Evolutionary conservation across 2,113 vertebrate species (phyloP), one percentile per base, ranked within the genome.

Genomic region (Sylvietta virens): DNA sequence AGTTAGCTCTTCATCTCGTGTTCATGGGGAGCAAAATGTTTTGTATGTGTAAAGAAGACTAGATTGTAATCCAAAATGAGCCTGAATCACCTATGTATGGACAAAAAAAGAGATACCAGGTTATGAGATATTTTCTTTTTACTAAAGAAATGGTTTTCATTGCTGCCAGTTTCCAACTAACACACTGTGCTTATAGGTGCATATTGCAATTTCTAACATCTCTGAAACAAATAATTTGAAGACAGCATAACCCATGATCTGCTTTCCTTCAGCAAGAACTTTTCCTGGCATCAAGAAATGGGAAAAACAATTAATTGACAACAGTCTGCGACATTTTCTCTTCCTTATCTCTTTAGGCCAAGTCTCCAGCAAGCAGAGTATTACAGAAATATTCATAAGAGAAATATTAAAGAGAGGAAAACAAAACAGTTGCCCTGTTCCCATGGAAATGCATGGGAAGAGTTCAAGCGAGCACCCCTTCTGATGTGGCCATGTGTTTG

Each of bases 231-330:
- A 65, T 73, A 44, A 92, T 81, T 58, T 60, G 27, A 96, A 72
- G 39, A 72, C 10, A 86, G 6, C 15, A 24, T 48, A 73, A 78
- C 20, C 31, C 51, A 60, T 56, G 47, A 64, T 88, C 61, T 96
- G 33, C 74, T 90, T 88, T 88, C 23, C 56, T 81, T 33, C 65
- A 94, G 50, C 44, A 56, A 92, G 23, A 33, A 22, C 56, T 96
- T 96, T 96, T 93, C 79, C 94, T 97, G 94, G 95, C 94, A 95
- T 81, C 76, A 51, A 86, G 51, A 90, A 93, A 81, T 64, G 48
- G 66, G 79, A 72, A 94, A 95, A 95, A 94, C 70, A 51, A 94
- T 83, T 44, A 35, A 67, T 60, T 92, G 51, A 92, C 60, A 73
- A 60, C 45, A 88, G 44, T 27, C 44, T 83, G 28, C 81, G 90